Percentiles rank a stretch among this genome's conserved stretches.
These are phyloP conservation scores for Acanthosoma haemorrhoidale DNA, from an alignment of 2,888 invertebrate genomes.

Conservation along the genomic window DNA sequence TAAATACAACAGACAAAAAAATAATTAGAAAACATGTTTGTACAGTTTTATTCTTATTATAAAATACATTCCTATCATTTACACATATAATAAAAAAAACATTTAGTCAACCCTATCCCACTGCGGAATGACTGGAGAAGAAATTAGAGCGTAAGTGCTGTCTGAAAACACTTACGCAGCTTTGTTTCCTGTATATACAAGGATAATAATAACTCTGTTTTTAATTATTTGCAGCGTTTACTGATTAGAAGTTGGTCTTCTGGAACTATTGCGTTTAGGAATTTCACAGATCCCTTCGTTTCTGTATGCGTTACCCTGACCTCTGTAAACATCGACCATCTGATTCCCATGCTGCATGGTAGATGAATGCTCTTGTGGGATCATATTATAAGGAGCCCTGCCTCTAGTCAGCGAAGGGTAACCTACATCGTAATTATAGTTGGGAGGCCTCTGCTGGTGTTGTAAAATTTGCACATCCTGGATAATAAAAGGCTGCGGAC, in stretches of 20 bases:
- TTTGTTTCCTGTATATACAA: background rate
- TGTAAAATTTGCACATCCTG: conserved; percentile 19
- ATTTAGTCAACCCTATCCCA: background rate
- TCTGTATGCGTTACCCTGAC: too few species aligned
- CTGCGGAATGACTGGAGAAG: background rate
- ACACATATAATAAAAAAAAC: background rate
- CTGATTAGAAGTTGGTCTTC: too few species aligned
- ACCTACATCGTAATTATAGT: background rate
- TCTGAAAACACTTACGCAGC: background rate
- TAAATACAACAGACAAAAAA: background rate
- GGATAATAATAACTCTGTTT: too few species aligned
- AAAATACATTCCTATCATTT: conserved; percentile 1
- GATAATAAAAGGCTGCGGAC: background rate
- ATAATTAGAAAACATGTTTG: conserved; percentile 7
- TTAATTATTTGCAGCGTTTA: too few species aligned
- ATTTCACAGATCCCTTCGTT: background rate
- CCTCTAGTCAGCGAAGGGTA: background rate
- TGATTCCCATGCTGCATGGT: background rate
- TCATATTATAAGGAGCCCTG: background rate
- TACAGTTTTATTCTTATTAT: conserved; percentile 5
- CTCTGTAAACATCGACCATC: background rate
- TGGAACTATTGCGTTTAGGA: too few species aligned
- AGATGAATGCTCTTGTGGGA: background rate
- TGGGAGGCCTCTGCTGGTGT: conserved; percentile 6
- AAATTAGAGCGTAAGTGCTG: background rate